Base-by-base conservation (phyloP, 2,113 vertebrate species). In the Mobula birostris region DNA sequence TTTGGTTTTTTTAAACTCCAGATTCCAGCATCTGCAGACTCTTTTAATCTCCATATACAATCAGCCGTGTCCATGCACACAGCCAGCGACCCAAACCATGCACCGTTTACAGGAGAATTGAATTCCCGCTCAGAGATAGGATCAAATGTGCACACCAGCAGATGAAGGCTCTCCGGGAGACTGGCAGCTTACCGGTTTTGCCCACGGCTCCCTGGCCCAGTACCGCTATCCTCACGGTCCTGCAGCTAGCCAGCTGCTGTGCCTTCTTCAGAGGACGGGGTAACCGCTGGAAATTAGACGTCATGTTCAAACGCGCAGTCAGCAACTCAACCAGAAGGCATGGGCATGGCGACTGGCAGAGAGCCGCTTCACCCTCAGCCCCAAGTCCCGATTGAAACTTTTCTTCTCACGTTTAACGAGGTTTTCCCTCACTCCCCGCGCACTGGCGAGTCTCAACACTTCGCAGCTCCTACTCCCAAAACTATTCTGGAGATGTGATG, bases 191-290 rank as follows among this genome's bases (percentile, higher is more conserved):
- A 97, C 97, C 97, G 95, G 97, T 97, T 95, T 97, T 97, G 48
- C 97, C 96, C 90, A 97, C 96, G 14, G 96, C 96, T 80, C 96
- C 95, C 94, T 96, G 96, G 5, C 97, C 97, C 95, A 96, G 95
- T 94, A 97, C 96, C 79, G 97, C 96, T 94, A 96, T 96, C 83
- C 96, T 95, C 94, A 96, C 95, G 6, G 95, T 96, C 7, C 95
- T 95, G 40, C 95, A 95, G 0, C 96, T 95, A 94, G 96, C 95
- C 94, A 97, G 95, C 94, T 96, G 97, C 6, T 96, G 96, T 36
- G 96, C 96, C 94, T 96, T 96, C 80, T 97, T 96, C 76, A 97
- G 95, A 93, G 96, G 96, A 94, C 96, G 96, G n/a, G 97, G 95
- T 29, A 96, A 91, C 72, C 72, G 15, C 29, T 91, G 94, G 32